Base-by-base conservation (phyloP, 1,140 invertebrate genomes). In the Drosophila subpulchrella region DNA sequence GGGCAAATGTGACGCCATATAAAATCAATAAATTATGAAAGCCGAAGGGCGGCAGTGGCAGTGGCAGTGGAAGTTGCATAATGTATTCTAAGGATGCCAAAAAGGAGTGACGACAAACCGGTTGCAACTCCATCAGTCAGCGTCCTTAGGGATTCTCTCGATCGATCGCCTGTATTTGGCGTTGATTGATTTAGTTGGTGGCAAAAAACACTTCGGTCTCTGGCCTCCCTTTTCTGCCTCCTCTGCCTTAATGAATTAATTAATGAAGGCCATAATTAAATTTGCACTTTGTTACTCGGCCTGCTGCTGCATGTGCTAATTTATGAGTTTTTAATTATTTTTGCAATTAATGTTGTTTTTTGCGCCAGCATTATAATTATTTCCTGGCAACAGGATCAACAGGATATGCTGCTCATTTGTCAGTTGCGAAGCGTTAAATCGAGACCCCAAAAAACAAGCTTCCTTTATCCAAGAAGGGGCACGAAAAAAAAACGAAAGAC, bases 261-360 rank as follows among this genome's bases (percentile, higher is more conserved):
- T 90, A 83, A 89, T 75, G 57, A 48, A 60, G 68, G 72, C 59
- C 65, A 84, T 89, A 89, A 89, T 89, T 89, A 84, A 89, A 89
- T 89, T 89, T 89, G 77, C 81, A 84, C 85, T 66, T 81, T 84
- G 75, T 65, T 53, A 46, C 47, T 47, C 39, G 44, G 36, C 17
- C 41, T 59, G 44, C 60, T 47, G 65, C 15, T 70, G 56, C 56
- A 30, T 68, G 65, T 55, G 58, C 51, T 84, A 80, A 89, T 84
- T 89, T 89, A 89, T 90, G 85, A 84, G 85, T 71, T 90, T 90
- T 89, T 89, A 89, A 89, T 89, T 84, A 89, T 84, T 81, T 84
- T 89, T 54, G 81, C 65, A 90, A 89, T 89, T 89, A 89, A 90
- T 84, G 65, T 47, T 56, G 56, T 56, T 63, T 61, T 68, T 48